phyloP scores from a whole-genome alignment of 2,888 invertebrate genomes.

The Ganaspis brasiliensis region DNA sequence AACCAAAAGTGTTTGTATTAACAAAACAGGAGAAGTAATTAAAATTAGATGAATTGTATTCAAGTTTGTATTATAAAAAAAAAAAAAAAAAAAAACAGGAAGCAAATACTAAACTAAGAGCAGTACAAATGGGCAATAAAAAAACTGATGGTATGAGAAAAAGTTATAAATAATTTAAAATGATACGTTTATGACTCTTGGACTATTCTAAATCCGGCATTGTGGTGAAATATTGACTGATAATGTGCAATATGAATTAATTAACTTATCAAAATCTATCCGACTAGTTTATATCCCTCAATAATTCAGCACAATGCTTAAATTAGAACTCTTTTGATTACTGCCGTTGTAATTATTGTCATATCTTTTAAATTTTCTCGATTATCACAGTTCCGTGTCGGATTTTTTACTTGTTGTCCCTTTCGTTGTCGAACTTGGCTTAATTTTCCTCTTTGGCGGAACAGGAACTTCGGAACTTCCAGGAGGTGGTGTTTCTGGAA shows the following conservation, averaged over 20 bases:
- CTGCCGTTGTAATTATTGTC: constrained; percentile 6
- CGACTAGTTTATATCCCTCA: constrained; percentile 19
- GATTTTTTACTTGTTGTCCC: constrained; percentile 15
- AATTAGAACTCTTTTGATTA: not conserved
- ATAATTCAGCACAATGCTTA: not conserved
- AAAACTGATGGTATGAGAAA: constrained; percentile 10
- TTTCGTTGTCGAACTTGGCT: constrained; percentile 53
- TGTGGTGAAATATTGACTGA: not conserved
- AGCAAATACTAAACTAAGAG: constrained; percentile 29
- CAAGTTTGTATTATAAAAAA: constrained; percentile 7
- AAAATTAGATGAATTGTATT: not conserved
- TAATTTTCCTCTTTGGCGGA: constrained; percentile 79
- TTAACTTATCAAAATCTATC: constrained; percentile 19
- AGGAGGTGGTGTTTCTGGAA: constrained; percentile 81
- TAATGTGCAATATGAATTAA: constrained; percentile 13
- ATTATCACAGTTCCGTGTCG: constrained; percentile 34
- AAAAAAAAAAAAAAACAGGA: constrained; percentile 3
- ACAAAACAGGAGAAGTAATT: not conserved
- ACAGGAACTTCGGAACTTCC: constrained; percentile 78
- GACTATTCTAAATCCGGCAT: not conserved
- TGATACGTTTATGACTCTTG: constrained; percentile 19
- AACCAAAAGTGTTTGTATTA: no score
- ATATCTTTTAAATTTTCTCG: not conserved
- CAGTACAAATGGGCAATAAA: constrained; percentile 30
- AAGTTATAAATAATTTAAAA: constrained; percentile 29